Evolutionary conservation across 2,888 invertebrate species (phyloP).

Genomic region (Platerodrilus igneus): DNA sequence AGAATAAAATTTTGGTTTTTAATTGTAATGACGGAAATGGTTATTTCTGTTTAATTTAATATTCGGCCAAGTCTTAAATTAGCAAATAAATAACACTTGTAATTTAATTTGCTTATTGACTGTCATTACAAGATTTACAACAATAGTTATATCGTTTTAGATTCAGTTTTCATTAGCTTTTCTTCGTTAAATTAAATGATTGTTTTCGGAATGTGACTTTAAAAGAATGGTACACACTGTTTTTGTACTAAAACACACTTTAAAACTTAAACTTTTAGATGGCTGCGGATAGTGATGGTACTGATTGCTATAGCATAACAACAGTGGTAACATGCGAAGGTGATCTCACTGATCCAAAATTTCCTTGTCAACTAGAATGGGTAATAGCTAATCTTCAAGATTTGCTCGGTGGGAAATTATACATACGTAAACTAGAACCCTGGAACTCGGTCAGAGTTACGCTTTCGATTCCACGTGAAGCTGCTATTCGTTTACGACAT

Average conservation of each 20-base stretch:
- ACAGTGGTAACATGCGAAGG: conserved; percentile 90
- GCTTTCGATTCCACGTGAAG: conserved; percentile 94
- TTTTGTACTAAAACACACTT: conserved; percentile 2
- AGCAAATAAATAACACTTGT: background rate
- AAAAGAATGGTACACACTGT: conserved; percentile 17
- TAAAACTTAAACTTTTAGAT: conserved; percentile 48
- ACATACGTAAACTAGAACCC: conserved; percentile 84
- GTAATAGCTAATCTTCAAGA: conserved; percentile 74
- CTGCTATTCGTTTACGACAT: conserved; percentile 85
- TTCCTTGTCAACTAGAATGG: conserved; percentile 73
- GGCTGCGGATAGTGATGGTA: conserved; percentile 86
- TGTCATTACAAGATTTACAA: too few relatives aligned
- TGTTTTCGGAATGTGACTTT: conserved; percentile 15
- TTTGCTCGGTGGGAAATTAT: conserved; percentile 59
- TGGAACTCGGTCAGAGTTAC: conserved; percentile 98
- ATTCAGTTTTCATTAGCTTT: conserved; percentile 12
- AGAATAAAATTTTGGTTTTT: conserved; percentile 1
- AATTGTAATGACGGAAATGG: too few relatives aligned
- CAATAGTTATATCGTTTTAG: conserved; percentile 18
- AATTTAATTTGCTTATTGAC: background rate
- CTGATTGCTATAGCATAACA: conserved; percentile 74
- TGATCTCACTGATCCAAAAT: conserved; percentile 81
- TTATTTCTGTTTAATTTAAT: too few relatives aligned
- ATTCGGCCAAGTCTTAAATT: too few relatives aligned
- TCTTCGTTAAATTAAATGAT: conserved; percentile 16